phyloP scores from a whole-genome alignment of 1,140 invertebrate species.

The Lepidurus arcticus region DNA sequence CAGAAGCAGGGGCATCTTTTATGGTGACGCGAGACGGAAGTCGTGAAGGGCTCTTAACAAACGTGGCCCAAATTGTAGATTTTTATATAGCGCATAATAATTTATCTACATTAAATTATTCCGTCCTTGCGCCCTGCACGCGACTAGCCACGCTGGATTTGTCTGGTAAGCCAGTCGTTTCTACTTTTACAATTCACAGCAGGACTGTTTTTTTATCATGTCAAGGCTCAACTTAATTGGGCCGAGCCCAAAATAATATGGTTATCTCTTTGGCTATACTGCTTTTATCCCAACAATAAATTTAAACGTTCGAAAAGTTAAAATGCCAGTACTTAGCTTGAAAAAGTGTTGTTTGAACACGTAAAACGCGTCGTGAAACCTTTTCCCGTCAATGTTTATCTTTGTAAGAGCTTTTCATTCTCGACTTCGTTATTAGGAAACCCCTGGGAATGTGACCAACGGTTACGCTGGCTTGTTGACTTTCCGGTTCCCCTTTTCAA shows the following conservation, averaged over 20 bases:
- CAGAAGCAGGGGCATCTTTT: neutral
- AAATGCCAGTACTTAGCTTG: no score
- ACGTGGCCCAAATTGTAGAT: neutral
- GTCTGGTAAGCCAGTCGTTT: neutral
- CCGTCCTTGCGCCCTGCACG: neutral
- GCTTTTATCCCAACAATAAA: neutral
- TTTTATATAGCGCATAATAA: slow-evolving; percentile 1
- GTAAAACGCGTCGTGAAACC: no score
- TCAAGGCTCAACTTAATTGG: neutral
- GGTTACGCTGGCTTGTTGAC: neutral
- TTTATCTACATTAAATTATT: neutral
- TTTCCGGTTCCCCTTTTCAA: neutral
- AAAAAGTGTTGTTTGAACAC: no score
- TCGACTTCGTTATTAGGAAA: neutral
- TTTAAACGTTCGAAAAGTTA: no score
- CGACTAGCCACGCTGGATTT: neutral
- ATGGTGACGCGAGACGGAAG: neutral
- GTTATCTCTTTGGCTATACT: neutral
- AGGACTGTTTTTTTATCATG: neutral
- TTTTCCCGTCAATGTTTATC: no score
- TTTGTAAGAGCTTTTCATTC: no score
- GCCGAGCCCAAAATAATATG: neutral
- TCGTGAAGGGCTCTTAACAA: neutral
- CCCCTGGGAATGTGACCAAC: neutral
- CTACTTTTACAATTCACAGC: neutral